A percentile compares a stretch with the other conserved stretches of the same genome.
Evolutionary conservation across 1,140 invertebrate species (phyloP).

Genomic region (Helicoverpa armigera): DNA sequence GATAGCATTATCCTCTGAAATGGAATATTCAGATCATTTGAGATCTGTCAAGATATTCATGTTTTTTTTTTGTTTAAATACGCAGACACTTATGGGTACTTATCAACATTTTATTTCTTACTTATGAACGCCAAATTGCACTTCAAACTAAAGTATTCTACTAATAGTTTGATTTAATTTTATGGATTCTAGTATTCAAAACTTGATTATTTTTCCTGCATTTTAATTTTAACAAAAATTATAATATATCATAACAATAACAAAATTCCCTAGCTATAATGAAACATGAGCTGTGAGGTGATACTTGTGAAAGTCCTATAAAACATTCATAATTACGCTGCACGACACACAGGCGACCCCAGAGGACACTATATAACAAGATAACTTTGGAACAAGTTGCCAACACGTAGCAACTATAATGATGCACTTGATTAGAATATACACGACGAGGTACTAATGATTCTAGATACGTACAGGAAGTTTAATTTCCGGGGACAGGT

Average conservation of each 20-base stretch:
- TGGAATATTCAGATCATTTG: constrained; percentile 24
- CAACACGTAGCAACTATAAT: constrained; percentile 5
- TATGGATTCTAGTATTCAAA: too few species aligned
- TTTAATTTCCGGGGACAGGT: not conserved
- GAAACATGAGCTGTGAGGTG: not conserved
- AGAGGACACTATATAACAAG: constrained; percentile 3
- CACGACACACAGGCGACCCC: not conserved
- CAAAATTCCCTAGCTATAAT: not conserved
- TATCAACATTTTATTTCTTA: too few species aligned
- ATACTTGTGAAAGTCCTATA: not conserved
- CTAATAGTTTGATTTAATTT: too few species aligned
- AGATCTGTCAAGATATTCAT: not conserved
- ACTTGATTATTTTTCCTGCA: too few species aligned
- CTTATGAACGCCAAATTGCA: too few species aligned
- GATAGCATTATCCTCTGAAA: constrained; percentile 15
- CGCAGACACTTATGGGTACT: not conserved
- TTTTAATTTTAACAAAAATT: too few species aligned
- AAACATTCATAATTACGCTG: not conserved
- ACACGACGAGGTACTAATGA: not conserved
- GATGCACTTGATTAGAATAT: not conserved
- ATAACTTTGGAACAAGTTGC: not conserved
- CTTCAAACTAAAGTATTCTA: too few species aligned
- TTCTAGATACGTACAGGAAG: not conserved
- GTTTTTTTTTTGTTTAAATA: not conserved
- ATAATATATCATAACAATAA: not conserved